These are phyloP conservation scores for Lethocerus indicus DNA, from an alignment of 1,140 invertebrate genomes.

Conservation along the genomic window DNA sequence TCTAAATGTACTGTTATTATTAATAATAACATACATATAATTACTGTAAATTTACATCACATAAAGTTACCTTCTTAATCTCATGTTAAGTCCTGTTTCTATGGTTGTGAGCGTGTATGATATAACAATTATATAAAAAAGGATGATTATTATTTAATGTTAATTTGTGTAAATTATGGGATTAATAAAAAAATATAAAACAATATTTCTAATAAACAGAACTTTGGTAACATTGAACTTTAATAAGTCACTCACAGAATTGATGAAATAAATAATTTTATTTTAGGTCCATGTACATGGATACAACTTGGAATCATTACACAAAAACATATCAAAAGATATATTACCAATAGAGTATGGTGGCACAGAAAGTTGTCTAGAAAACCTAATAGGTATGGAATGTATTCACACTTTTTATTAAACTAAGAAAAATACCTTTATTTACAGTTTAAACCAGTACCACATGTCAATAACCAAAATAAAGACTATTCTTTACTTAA, in stretches of 20 bases:
- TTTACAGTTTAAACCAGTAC: too few relatives aligned
- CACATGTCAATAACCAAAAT: too few relatives aligned
- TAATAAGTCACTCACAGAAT: too few relatives aligned
- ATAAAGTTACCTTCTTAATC: neutral
- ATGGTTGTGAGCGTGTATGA: neutral
- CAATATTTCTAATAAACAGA: too few relatives aligned
- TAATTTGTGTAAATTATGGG: neutral
- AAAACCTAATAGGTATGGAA: constrained; percentile 28
- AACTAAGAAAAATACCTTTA: neutral
- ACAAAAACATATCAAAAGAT: constrained; percentile 27
- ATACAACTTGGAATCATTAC: constrained; percentile 21
- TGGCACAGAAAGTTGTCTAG: constrained; percentile 31
- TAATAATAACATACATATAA: neutral
- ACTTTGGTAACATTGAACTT: too few relatives aligned
- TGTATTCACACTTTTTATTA: neutral
- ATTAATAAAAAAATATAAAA: neutral
- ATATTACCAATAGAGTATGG: constrained; percentile 39
- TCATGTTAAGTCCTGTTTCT: neutral
- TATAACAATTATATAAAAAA: neutral
- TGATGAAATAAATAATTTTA: too few relatives aligned
- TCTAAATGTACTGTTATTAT: neutral
- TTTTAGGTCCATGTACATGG: constrained; percentile 28
- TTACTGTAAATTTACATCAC: neutral
- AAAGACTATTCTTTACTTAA: too few relatives aligned
- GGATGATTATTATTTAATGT: neutral